Evolutionary conservation across 2,888 invertebrate species (phyloP), one percentile per base, ranked within the genome.

Genomic region (Trypoxylon attenuatum): DNA sequence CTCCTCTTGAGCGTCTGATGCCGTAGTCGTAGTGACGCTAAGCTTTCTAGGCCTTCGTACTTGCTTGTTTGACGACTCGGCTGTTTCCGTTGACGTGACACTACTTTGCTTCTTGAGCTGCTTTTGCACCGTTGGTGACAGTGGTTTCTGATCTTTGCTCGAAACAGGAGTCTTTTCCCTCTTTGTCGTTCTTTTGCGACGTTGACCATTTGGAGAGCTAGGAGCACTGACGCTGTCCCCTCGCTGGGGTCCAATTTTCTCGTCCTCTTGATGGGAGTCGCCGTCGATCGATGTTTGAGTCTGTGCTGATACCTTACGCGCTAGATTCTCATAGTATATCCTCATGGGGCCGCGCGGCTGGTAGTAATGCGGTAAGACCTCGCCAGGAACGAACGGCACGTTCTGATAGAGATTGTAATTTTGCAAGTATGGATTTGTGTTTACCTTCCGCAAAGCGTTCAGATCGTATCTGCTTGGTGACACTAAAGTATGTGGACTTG

Each of bases 401-500:
- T 82, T 83, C 18, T 80, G 82, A 19, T 81, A 82, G 1, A 82
- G 57, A 8, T 75, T 76, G 4, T 71, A 66, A 18, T 43, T 71
- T 4, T 73, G 65, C 1, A 71, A 13, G 1, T 76, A 71, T 0
- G 79, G 63, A 60, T 61, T 78, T 0, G 76, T 22, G 2, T 69
- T 61, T 1, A 78, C 50, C 13, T 78, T 67, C 6, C 77, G 70
- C 2, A 81, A n/a, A 1, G 78, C 41, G 4, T 76, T 74, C 0
- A 82, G 27, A 10, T 85, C 81, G 55, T 77, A 83, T 0, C 79
- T 66, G 8, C 82, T 43, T 0, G 80, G 71, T 2, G 82, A 78
- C 13, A 81, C 68, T 5, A 86, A 54, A 1, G 81, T 84, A n/a
- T 78, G 79, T 0, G 87, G 86, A 73, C 82, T 83, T 0, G 87